Conservation (phyloP, 2,888 invertebrate genomes). For the Lissocephala sabroskyi region DNA sequence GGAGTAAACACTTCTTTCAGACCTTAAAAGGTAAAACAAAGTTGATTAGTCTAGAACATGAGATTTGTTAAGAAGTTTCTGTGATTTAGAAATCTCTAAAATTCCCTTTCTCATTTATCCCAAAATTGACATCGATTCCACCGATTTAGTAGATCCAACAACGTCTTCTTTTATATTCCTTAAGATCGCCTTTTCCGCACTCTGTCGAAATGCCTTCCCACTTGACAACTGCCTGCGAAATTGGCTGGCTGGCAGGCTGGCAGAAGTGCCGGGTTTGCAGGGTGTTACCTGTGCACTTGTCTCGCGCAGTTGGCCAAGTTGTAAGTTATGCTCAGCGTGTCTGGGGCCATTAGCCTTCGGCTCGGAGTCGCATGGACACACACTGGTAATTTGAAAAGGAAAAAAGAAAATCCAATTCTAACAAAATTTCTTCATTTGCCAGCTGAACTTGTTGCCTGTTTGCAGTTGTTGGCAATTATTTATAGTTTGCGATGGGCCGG, state of each 20-base stretch:
- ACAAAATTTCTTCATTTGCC: constrained; percentile 61
- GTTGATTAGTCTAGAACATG: background rate
- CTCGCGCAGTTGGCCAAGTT: constrained; percentile 44
- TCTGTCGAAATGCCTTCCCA: no score
- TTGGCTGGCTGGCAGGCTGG: constrained; percentile 6
- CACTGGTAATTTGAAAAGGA: constrained; percentile 25
- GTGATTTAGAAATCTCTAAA: background rate
- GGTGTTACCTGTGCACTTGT: constrained; percentile 44
- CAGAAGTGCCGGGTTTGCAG: constrained; percentile 13
- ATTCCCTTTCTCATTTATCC: background rate
- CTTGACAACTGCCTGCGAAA: constrained; percentile 24
- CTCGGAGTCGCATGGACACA: constrained; percentile 15
- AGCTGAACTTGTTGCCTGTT: constrained; percentile 49
- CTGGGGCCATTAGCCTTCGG: constrained; percentile 47
- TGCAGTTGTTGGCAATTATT: constrained; percentile 61
- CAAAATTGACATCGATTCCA: background rate
- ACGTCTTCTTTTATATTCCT: background rate
- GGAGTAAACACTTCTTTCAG: no score
- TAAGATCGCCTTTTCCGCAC: constrained; percentile 8
- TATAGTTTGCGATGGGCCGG: constrained; percentile 61
- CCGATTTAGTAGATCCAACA: background rate
- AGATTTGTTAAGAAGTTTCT: background rate
- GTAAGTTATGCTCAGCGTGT: constrained; percentile 26
- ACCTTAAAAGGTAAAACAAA: no score
- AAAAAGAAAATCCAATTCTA: constrained; percentile 53